Evolutionary conservation across 2,797 vertebrate genomes (phyloP).

Genomic region (Syngnathus acus): DNA sequence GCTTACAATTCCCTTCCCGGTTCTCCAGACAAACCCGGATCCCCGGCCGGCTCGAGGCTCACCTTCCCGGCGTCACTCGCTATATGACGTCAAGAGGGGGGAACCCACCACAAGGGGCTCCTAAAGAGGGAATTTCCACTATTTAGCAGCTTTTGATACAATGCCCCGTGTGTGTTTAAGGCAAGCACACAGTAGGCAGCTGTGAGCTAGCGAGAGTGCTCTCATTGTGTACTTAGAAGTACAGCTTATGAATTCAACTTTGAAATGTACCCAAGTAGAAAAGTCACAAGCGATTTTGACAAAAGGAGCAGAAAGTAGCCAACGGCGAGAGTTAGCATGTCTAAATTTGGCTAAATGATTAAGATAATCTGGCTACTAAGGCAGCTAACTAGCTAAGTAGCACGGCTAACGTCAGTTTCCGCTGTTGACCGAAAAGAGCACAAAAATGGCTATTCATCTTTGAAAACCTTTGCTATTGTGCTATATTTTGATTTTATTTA

Average conservation of each 20-base stretch:
- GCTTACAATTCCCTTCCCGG: constrained; percentile 10
- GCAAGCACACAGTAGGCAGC: constrained; percentile 7
- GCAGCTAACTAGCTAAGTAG: not conserved
- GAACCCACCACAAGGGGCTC: not conserved
- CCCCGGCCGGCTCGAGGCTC: constrained; percentile 23
- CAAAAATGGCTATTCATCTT: too few relatives aligned
- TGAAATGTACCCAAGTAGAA: too few relatives aligned
- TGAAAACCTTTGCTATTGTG: too few relatives aligned
- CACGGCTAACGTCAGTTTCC: not conserved
- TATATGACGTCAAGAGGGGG: constrained; percentile 1
- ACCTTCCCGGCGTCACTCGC: constrained; percentile 17
- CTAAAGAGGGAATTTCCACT: not conserved
- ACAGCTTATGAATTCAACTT: too few relatives aligned
- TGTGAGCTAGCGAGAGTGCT: not conserved
- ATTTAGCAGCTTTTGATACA: constrained; percentile 3
- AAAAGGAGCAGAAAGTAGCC: too few relatives aligned
- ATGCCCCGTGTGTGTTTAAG: constrained; percentile 4
- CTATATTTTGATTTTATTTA: too few relatives aligned
- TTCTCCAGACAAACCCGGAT: constrained; percentile 35
- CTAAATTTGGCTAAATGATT: too few relatives aligned
- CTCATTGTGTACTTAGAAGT: not conserved
- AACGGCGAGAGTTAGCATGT: too few relatives aligned
- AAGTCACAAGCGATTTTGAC: too few relatives aligned
- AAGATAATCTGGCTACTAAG: not conserved
- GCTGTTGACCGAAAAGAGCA: too few relatives aligned